phyloP scores from a whole-genome alignment of 1,140 invertebrate genomes.

The Drosophila mojavensis region DNA sequence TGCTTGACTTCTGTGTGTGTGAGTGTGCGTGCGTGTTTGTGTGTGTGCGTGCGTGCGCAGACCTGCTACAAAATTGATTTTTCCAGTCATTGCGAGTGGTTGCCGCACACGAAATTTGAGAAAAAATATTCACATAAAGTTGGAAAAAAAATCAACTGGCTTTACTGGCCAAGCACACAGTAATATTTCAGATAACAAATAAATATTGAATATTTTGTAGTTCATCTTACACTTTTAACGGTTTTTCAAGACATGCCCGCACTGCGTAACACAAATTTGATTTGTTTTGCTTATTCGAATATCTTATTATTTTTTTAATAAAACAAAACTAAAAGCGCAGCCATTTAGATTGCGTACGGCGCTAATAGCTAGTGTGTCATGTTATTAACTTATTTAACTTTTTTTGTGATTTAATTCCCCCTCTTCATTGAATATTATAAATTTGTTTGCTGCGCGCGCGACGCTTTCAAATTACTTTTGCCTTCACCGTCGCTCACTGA shows the following conservation, averaged over 20 bases:
- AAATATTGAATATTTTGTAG: constrained; percentile 19
- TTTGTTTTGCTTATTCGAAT: constrained; percentile 1
- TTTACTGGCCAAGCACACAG: constrained; percentile 11
- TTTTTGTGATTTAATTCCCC: constrained; percentile 10
- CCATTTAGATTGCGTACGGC: constrained; percentile 36
- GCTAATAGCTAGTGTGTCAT: constrained; percentile 25
- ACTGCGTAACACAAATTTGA: constrained; percentile 5
- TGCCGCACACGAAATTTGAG: constrained; percentile 47
- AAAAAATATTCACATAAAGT: constrained; percentile 25
- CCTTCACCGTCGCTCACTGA: constrained; percentile 41
- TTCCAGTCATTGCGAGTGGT: constrained; percentile 63
- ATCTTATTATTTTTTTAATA: constrained; percentile 14
- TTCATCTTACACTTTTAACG: constrained; percentile 29
- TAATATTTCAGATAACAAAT: constrained; percentile 1
- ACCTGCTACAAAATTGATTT: constrained; percentile 76
- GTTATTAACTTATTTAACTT: constrained; percentile 29
- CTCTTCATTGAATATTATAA: constrained; percentile 15
- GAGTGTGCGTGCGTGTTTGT: constrained; percentile 1
- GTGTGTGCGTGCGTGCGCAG: constrained; percentile 60
- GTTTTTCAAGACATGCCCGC: constrained; percentile 19
- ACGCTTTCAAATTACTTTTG: constrained; percentile 27
- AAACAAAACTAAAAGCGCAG: constrained; percentile 19
- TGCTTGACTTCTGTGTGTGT: neutral
- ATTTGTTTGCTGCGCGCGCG: constrained; percentile 39
- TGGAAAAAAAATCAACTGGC: constrained; percentile 6